Evolutionary conservation across 2,113 vertebrate genomes (phyloP), one percentile per base, ranked within the genome.

Genomic region (Paraplagusia blochii): DNA sequence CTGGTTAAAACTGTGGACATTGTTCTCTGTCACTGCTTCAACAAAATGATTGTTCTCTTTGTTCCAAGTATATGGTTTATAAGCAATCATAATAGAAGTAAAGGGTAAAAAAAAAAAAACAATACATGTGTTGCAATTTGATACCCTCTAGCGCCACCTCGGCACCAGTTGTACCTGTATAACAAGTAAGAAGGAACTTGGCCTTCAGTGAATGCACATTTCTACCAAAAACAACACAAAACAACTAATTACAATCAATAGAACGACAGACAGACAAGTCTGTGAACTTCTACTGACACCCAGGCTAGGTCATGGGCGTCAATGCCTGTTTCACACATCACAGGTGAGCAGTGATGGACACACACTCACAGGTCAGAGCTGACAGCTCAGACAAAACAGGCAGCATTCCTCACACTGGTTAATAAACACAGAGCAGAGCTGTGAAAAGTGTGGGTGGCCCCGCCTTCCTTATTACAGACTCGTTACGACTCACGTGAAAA

Each of bases 301-400:
- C 9, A 63, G 10, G 34, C 18, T 12, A 74, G 51, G 60, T 79
- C 65, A 53, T 5, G 11, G 53, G 11, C 11, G 2, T 15, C 0
- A 4, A 52, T 2, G 50, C 48, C 38, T 59, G 55, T 16, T 48
- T 72, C 63, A 75, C 57, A 72, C 66, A 44, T 58, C 58, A 65
- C 44, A 66, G 45, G 44, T 10, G 46, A 54, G 67, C 50, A 56
- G 49, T 74, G 74, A 82, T 6, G 50, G 77, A 81, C 47, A 7
- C 44, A 66, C 79, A 78, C 76, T 79, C 45, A 35, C 22, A 29
- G 3, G 22, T 29, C 22, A 50, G 18, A 43, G 64, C 44, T 63
- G 82, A 85, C 77, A 77, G 65, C 49, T 56, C 42, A 74, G 53
- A 82, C 75, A 81, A 81, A 78, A 63, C 63, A 51, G 40, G 16